Base-by-base conservation (phyloP, 1,140 invertebrate species). In the Bacillus rossius region DNA sequence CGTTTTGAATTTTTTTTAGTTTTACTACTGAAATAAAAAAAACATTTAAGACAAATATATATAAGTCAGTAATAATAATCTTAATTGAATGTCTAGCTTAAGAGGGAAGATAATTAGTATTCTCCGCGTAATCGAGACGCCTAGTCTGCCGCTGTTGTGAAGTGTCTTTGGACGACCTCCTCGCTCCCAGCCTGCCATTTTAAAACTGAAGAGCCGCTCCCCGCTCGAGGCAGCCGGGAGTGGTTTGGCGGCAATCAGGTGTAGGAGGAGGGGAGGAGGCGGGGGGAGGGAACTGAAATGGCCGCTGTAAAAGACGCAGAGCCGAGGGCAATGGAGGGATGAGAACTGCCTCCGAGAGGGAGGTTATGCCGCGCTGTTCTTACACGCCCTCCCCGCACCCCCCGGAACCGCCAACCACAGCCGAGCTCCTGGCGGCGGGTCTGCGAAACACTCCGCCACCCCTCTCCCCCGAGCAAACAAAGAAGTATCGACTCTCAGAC, bases 401-500 rank as follows among this genome's bases (percentile, higher is more conserved):
- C 20, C 13, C 20, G 10, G 1, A 22, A 14, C 17, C 22, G 25
- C 48, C 13, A 22, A 7, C 8, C 17, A 50, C 4, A 4, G 29
- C 29, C 4, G 29, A 4, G 29, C 29, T 34, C 29, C 29, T 34
- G 10, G 29, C 29, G 29, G 29, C 29, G 10, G 29, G 29, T 10
- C 5, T 10, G 29, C 29, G 5, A 34, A 34, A 34, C 29, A 34
- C 29, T 34, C 29, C 29, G 5, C 29, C 29, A 7, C 5, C 29
- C 29, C 29, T 10, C 14, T 16, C 48, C 8, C 23, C 23, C 26
- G 23, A 34, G 48, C 26, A 50, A 25, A 50, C 48, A 50, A 50
- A 17, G 48, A 50, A 50, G 48, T 50, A 50, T 50, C 23, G 48
- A 50, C 48, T 50, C 7, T 22, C 26, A 50, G 26, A 25, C 26